phyloP scores from a whole-genome alignment of 1,140 invertebrate species.

The Chlorops oryzae region DNA sequence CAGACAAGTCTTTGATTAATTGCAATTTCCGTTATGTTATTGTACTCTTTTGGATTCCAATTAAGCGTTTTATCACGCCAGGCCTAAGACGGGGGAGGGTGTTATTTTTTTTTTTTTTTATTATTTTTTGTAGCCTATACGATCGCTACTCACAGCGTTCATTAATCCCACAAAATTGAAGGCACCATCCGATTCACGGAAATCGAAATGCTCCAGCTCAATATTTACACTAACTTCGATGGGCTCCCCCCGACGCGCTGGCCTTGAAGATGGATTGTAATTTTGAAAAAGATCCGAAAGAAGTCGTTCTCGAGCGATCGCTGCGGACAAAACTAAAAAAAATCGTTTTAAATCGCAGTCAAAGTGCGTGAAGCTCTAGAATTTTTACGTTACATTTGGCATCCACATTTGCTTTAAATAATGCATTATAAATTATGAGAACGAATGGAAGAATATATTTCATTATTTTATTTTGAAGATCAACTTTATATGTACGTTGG shows the following conservation, averaged over 20 bases:
- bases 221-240: slow-evolving; percentile 11
- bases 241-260: neutral
- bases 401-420: too few relatives aligned
- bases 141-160: slow-evolving; percentile 11
- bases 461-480: too few relatives aligned
- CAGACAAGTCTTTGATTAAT: slow-evolving; percentile 9
- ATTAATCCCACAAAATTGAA: slow-evolving; percentile 14
- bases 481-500: too few relatives aligned
- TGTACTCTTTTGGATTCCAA: slow-evolving; percentile 13
- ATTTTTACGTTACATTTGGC: too few relatives aligned
- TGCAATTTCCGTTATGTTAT: slow-evolving; percentile 8
- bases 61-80: slow-evolving; percentile 15
- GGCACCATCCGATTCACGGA: slow-evolving; percentile 6
- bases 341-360: neutral
- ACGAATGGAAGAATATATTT: too few relatives aligned
- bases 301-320: slow-evolving; percentile 12
- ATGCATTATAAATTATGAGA: neutral
- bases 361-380: too few relatives aligned
- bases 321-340: slow-evolving; percentile 3
- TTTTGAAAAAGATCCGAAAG: slow-evolving; percentile 11
- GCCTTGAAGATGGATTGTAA: slow-evolving; percentile 11
- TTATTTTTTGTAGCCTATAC: neutral
- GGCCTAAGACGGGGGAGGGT: neutral
- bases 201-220: slow-evolving; percentile 14
- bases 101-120: neutral